These are phyloP conservation scores for Cheilosia soror DNA, from an alignment of 2,888 invertebrate genomes.

Conservation along the genomic window DNA sequence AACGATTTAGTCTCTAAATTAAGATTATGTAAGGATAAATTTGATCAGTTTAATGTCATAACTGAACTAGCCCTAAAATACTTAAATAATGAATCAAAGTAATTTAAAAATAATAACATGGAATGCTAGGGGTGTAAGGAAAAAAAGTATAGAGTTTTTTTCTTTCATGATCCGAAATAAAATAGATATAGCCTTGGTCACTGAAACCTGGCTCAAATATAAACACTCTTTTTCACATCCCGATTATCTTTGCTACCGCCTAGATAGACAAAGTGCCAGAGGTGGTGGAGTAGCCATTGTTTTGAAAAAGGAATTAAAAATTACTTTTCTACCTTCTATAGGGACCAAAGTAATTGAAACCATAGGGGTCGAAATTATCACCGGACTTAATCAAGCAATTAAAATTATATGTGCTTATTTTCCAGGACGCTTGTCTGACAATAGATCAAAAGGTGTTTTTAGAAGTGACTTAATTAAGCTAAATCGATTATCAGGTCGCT, in stretches of 20 bases:
- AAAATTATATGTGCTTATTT: slow-evolving; percentile 55
- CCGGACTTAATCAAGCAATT: neutral
- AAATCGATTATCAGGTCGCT: slow-evolving; percentile 39
- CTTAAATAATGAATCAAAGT: neutral
- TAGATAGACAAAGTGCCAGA: slow-evolving; percentile 50
- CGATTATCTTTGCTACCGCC: slow-evolving; percentile 49
- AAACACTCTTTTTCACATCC: slow-evolving; percentile 42
- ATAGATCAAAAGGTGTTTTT: slow-evolving; percentile 32
- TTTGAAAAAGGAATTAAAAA: slow-evolving; percentile 40
- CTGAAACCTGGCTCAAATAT: slow-evolving; percentile 45
- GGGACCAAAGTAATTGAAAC: slow-evolving; percentile 8
- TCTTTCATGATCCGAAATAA: no score
- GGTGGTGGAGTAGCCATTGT: slow-evolving; percentile 53
- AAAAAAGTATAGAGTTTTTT: no score
- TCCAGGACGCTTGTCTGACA: slow-evolving; percentile 45
- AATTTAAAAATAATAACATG: slow-evolving; percentile 27
- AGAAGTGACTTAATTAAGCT: slow-evolving; percentile 54
- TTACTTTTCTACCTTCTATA: slow-evolving; percentile 25
- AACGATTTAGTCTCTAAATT: no score
- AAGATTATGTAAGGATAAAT: no score
- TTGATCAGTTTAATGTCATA: no score
- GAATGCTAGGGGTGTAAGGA: slow-evolving; percentile 26
- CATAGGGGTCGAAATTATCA: no score
- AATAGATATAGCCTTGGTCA: no score
- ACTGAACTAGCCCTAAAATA: no score